Conservation (phyloP, 23 tunicate genomes). For the Trididemnum nubilum region DNA sequence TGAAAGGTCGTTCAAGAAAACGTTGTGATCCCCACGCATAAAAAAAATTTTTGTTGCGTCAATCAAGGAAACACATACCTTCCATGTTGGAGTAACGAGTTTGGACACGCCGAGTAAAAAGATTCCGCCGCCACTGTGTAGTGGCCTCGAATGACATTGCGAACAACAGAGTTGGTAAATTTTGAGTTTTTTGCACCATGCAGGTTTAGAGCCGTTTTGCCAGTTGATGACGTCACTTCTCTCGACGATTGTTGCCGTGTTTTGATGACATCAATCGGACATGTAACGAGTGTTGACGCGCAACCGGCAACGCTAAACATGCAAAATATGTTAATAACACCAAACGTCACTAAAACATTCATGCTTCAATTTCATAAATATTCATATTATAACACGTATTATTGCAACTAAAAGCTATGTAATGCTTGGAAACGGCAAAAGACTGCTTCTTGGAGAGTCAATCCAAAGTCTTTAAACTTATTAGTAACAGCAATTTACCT, state of each 20-base stretch:
- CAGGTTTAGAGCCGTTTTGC: neutral
- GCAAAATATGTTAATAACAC: neutral
- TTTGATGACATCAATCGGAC: constrained; percentile 86
- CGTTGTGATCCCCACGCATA: no score
- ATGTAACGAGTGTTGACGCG: constrained; percentile 73
- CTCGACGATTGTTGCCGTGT: constrained; percentile 87
- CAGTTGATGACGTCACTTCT: constrained; percentile 16
- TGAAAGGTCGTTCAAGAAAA: no score
- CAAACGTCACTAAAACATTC: neutral
- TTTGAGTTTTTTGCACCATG: neutral
- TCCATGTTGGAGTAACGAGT: constrained; percentile 50
- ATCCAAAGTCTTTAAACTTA: no score
- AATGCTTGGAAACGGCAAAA: no score
- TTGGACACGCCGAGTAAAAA: neutral
- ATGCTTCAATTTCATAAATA: neutral
- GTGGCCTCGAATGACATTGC: constrained; percentile 32
- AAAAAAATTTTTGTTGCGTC: no score
- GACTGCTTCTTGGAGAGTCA: no score
- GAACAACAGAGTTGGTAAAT: neutral
- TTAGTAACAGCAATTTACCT: no score
- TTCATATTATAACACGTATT: no score
- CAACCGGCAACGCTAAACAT: constrained; percentile 56
- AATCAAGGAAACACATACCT: no score
- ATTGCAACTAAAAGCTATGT: no score
- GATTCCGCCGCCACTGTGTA: constrained; percentile 31